Conservation (phyloP, 2,797 vertebrate species). For the Cossypha heuglini region DNA sequence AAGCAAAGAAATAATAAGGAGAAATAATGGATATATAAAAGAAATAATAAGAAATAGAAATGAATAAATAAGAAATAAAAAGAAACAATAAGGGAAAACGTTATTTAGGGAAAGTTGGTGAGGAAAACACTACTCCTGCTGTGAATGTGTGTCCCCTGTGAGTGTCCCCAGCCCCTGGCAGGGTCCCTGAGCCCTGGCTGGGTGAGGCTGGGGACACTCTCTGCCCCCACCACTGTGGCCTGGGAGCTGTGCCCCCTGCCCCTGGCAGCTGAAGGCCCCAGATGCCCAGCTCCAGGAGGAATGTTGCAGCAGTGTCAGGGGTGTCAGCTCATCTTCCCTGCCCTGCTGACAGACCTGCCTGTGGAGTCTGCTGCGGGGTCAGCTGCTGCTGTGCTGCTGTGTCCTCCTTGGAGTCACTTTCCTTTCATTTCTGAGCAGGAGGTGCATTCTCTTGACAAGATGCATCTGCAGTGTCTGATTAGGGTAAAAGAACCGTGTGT, state of each 20-base stretch:
- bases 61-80: neutral
- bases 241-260: conserved; percentile 40
- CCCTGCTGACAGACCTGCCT: conserved; percentile 65
- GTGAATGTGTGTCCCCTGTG: neutral
- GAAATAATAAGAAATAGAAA: too few species aligned
- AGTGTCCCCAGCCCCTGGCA: neutral
- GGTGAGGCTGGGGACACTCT: neutral
- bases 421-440: conserved; percentile 56
- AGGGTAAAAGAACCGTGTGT: neutral
- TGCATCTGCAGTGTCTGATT: conserved; percentile 59
- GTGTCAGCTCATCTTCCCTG: conserved; percentile 43
- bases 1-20: neutral
- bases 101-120: neutral
- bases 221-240: neutral
- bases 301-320: conserved; percentile 48
- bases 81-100: neutral
- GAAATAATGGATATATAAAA: neutral
- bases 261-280: conserved; percentile 62
- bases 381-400: conserved; percentile 35
- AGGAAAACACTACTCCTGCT: neutral
- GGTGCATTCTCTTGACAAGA: conserved; percentile 64
- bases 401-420: conserved; percentile 60
- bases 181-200: neutral
- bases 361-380: conserved; percentile 58
- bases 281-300: conserved; percentile 62